Conservation (phyloP, 2,888 invertebrate species). For the Cryptocephalus moraei region DNA sequence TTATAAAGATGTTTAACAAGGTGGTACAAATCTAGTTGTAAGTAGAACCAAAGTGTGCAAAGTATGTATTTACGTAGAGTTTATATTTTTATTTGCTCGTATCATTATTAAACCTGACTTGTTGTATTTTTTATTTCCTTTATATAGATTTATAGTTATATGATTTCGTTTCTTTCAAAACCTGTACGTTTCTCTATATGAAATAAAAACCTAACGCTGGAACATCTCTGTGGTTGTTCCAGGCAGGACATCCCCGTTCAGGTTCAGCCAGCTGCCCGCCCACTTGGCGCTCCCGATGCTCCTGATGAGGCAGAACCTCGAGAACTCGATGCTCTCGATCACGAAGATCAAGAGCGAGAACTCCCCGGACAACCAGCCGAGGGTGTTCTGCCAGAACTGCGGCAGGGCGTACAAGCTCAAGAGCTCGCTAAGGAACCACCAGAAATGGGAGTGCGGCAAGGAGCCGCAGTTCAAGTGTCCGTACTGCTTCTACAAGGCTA, state of each 20-base stretch:
- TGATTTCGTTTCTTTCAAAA: background rate
- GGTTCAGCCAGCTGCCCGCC: slow-evolving; percentile 40
- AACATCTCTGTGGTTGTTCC: slow-evolving; percentile 4
- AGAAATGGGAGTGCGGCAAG: slow-evolving; percentile 73
- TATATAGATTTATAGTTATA: too few relatives aligned
- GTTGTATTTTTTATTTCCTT: too few relatives aligned
- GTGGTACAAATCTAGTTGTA: too few relatives aligned
- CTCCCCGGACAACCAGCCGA: slow-evolving; percentile 20
- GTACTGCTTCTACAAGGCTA: slow-evolving; percentile 66
- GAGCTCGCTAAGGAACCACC: slow-evolving; percentile 66
- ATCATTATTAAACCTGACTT: too few relatives aligned
- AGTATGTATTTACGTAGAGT: too few relatives aligned
- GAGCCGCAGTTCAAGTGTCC: slow-evolving; percentile 71
- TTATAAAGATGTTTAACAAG: too few relatives aligned
- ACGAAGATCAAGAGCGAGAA: slow-evolving; percentile 4
- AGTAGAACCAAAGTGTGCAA: too few relatives aligned
- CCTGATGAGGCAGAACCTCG: slow-evolving; percentile 37
- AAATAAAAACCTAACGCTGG: background rate
- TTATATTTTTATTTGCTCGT: too few relatives aligned
- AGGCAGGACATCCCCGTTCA: slow-evolving; percentile 4
- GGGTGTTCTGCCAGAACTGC: slow-evolving; percentile 61
- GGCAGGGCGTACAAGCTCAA: slow-evolving; percentile 73
- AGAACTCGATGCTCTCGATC: slow-evolving; percentile 4
- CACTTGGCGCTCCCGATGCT: slow-evolving; percentile 54
- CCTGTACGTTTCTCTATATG: background rate